phyloP scores from a whole-genome alignment of 2,797 vertebrate genomes.

The Tinamus major region DNA sequence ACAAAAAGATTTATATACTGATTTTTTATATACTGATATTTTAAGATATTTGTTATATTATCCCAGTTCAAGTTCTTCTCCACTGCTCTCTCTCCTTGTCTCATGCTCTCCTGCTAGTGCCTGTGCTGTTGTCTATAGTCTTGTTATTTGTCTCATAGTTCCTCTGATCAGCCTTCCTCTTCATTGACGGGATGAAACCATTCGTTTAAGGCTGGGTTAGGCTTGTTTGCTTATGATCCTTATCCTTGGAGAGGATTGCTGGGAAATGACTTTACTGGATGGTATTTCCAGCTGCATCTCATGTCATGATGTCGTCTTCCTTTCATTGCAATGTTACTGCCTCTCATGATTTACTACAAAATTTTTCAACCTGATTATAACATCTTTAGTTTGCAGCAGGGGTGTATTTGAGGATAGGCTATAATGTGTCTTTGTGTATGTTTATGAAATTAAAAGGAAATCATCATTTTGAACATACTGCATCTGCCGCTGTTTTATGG shows the following conservation, averaged over 20 bases:
- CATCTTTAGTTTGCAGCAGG: constrained; percentile 10
- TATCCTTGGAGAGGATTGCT: not conserved
- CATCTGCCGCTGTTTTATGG: constrained; percentile 1
- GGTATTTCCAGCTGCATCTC: not conserved
- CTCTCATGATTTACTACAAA: not conserved
- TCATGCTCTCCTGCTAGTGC: not conserved
- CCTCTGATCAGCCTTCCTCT: not conserved
- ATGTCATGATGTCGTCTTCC: not conserved
- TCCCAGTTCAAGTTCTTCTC: not conserved
- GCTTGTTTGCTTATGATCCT: not conserved
- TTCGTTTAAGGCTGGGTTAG: not conserved
- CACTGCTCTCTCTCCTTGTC: not conserved
- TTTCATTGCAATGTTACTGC: not conserved
- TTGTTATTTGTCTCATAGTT: not conserved
- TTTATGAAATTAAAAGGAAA: constrained; percentile 52
- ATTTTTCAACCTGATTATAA: not conserved
- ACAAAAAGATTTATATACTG: not conserved
- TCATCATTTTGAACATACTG: not conserved
- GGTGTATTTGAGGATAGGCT: constrained; percentile 18
- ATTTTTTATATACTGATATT: not conserved
- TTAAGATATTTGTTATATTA: not conserved
- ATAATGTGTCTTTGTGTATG: not conserved
- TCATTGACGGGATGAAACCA: not conserved
- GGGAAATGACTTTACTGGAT: not conserved
- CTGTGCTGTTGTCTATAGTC: fast-evolving